Percentiles rank a stretch among this genome's conserved stretches.
phyloP scores from a whole-genome alignment of 2,797 vertebrate genomes.

The Halcyon leucocephala region DNA sequence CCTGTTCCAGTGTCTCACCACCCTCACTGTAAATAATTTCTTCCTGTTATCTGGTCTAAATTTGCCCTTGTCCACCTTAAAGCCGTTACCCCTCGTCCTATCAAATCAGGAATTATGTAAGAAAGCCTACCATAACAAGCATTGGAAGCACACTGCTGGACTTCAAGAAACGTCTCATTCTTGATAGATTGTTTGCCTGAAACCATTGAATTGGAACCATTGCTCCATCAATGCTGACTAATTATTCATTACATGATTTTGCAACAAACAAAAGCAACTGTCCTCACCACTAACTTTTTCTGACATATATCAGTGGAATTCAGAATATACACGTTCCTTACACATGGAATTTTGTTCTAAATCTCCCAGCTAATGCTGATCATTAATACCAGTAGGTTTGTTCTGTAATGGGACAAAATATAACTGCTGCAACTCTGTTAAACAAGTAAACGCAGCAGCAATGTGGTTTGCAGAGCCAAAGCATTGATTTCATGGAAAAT shows the following conservation, averaged over 20 bases:
- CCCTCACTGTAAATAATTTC: neutral
- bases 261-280: neutral
- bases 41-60: neutral
- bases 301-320: neutral
- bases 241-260: conserved; percentile 1
- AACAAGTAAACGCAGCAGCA: neutral
- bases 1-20: neutral
- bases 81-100: neutral
- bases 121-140: neutral
- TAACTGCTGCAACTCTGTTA: neutral
- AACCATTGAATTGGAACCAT: conserved; percentile 3
- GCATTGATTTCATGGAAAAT: conserved; percentile 19
- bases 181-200: neutral
- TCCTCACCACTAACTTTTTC: neutral
- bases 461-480: neutral
- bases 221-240: neutral
- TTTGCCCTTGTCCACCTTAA: neutral
- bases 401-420: neutral
- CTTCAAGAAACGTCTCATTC: neutral
- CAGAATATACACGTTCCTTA: neutral
- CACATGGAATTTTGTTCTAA: neutral
- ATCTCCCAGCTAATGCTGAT: neutral
- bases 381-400: neutral
- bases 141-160: neutral
- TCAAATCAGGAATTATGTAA: neutral